These are phyloP conservation scores for Schizotus pectinicornis DNA, from an alignment of 2,888 invertebrate genomes.

Conservation along the genomic window DNA sequence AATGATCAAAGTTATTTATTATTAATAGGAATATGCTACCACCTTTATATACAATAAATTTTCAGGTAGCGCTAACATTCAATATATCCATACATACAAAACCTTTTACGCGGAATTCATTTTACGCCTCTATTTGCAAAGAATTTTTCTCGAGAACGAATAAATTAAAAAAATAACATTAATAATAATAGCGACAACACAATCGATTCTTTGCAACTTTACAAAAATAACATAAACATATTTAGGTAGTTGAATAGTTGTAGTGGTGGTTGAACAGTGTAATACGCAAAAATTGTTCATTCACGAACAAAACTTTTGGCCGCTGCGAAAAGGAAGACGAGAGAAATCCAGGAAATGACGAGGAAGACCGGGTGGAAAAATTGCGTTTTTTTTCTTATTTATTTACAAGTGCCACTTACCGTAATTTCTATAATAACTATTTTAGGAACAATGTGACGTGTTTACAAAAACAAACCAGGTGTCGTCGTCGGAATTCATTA, in stretches of 20 bases:
- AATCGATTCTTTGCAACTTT: constrained; percentile 29
- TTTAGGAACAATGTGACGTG: constrained; percentile 30
- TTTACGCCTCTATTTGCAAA: constrained; percentile 23
- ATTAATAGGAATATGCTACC: constrained; percentile 60
- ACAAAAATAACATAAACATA: constrained; percentile 21
- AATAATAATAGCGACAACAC: constrained; percentile 12
- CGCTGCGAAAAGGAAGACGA: no score
- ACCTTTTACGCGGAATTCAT: constrained; percentile 32
- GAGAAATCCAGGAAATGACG: constrained; percentile 1
- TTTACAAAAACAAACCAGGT: constrained; percentile 5
- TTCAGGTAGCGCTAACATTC: constrained; percentile 55
- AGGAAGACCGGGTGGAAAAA: constrained; percentile 25
- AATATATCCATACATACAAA: constrained; percentile 41
- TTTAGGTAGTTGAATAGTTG: constrained; percentile 9
- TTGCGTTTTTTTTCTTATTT: constrained; percentile 9
- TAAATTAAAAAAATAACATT: constrained; percentile 26
- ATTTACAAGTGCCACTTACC: constrained; percentile 22
- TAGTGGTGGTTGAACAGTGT: constrained; percentile 15
- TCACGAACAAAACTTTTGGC: background rate
- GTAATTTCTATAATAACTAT: constrained; percentile 20
- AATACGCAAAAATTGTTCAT: constrained; percentile 2
- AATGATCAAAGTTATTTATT: constrained; percentile 48
- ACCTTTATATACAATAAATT: constrained; percentile 54
- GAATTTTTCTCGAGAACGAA: constrained; percentile 12
- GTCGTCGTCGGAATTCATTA: constrained; percentile 3